Evolutionary conservation across 2,797 vertebrate species (phyloP).

Genomic region (Furcifer pardalis): DNA sequence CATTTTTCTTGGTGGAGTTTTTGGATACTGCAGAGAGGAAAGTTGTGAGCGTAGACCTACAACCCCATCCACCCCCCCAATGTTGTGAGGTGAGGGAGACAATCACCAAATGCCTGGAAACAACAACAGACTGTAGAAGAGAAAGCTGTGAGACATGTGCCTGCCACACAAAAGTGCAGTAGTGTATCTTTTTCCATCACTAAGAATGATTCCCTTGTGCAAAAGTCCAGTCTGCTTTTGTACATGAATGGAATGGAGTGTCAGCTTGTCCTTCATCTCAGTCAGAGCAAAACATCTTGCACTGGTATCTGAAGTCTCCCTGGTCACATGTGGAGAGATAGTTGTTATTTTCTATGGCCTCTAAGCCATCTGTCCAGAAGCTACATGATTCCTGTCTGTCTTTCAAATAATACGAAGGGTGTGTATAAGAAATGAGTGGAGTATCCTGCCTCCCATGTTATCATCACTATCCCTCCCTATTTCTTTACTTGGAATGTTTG

Average conservation of each 20-base stretch:
- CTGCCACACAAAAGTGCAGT: background rate
- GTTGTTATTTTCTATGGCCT: background rate
- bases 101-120: background rate
- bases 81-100: background rate
- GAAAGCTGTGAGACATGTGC: background rate
- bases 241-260: background rate
- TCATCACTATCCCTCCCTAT: constrained; percentile 33
- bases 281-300: background rate
- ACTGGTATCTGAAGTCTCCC: background rate
- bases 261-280: background rate
- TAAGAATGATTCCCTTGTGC: background rate
- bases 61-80: background rate
- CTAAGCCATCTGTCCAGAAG: background rate
- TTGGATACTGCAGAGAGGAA: background rate
- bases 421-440: background rate
- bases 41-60: background rate
- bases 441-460: too few relatives aligned
- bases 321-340: background rate
- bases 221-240: background rate
- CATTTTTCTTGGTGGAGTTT: background rate
- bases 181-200: background rate
- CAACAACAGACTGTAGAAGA: background rate
- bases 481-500: constrained; percentile 43
- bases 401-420: background rate
- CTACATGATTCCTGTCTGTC: background rate